Evolutionary conservation across 2,888 invertebrate genomes (phyloP).

Genomic region (Lasioglossum villosulum): DNA sequence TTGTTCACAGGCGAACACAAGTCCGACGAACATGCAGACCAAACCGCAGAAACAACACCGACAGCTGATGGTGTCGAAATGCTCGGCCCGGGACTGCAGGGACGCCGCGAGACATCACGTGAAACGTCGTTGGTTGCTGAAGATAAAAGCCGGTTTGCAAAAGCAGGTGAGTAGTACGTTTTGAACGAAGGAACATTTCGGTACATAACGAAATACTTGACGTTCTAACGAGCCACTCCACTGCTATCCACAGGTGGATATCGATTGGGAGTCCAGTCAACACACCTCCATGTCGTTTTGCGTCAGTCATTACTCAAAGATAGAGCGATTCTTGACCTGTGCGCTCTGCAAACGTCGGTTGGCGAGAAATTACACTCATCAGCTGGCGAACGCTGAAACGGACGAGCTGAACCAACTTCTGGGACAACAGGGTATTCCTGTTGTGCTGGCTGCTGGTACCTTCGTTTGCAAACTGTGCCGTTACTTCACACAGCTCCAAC

Average conservation of each 20-base stretch:
- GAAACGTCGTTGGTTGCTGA: conserved; percentile 83
- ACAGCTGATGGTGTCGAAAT: conserved; percentile 80
- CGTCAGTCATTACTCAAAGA: conserved; percentile 88
- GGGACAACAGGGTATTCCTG: conserved; percentile 88
- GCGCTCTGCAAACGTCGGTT: conserved; percentile 91
- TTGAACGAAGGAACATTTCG: not conserved
- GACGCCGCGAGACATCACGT: conserved; percentile 83
- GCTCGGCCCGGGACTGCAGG: conserved; percentile 81
- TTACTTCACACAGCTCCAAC: conserved; percentile 90
- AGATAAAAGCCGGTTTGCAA: conserved; percentile 81
- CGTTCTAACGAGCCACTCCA: not conserved
- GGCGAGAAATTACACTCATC: conserved; percentile 91
- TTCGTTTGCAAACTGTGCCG: conserved; percentile 93
- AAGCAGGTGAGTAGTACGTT: conserved; percentile 74
- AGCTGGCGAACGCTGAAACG: conserved; percentile 87
- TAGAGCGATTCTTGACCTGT: conserved; percentile 91
- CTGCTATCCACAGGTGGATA: conserved; percentile 79
- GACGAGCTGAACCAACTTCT: conserved; percentile 85
- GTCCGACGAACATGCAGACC: conserved; percentile 81
- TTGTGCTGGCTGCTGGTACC: conserved; percentile 88
- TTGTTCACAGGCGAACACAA: conserved; percentile 79
- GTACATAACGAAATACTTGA: not conserved
- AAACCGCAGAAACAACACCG: conserved; percentile 82
- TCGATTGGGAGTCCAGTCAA: conserved; percentile 84
- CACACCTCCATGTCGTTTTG: conserved; percentile 84